These are phyloP conservation scores for Sander lucioperca DNA, from an alignment of 2,113 vertebrate genomes.

Conservation along the genomic window DNA sequence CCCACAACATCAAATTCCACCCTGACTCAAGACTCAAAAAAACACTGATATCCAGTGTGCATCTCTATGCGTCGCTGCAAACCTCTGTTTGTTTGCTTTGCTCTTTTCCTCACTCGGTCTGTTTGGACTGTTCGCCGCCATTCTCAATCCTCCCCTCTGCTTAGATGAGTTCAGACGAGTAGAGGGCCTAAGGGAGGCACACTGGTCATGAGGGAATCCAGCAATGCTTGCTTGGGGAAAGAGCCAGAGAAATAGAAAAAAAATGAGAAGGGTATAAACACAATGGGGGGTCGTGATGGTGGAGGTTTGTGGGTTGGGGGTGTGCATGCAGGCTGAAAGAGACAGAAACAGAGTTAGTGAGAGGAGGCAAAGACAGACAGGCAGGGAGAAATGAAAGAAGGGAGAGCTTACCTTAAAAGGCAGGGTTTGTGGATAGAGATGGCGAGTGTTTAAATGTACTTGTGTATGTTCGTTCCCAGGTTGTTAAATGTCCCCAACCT, in stretches of 20 bases:
- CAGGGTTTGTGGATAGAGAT: conserved; percentile 78
- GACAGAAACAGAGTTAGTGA: conserved; percentile 15
- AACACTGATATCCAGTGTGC: conserved; percentile 6
- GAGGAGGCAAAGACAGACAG: conserved; percentile 45
- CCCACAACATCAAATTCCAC: background rate
- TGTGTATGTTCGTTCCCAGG: conserved; percentile 37
- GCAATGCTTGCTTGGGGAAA: conserved; percentile 22
- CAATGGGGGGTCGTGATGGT: conserved; percentile 11
- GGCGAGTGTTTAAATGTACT: conserved; percentile 68
- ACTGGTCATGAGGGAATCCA: conserved; percentile 48
- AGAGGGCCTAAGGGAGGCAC: conserved; percentile 38
- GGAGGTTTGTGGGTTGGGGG: background rate
- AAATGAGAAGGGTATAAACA: conserved; percentile 21
- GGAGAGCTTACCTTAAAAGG: conserved; percentile 84
- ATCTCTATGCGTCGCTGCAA: conserved; percentile 25
- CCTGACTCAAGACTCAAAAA: background rate
- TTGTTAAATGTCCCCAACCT: conserved; percentile 57
- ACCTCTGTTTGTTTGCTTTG: conserved; percentile 54
- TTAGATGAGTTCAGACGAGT: conserved; percentile 38
- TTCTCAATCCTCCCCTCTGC: conserved; percentile 31
- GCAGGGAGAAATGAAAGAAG: conserved; percentile 40
- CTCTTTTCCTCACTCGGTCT: conserved; percentile 24
- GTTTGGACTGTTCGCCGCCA: conserved; percentile 5
- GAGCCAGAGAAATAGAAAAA: conserved; percentile 26
- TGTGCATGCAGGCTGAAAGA: conserved; percentile 10